Conservation (phyloP, 2,888 invertebrate species). For the Phaedon cochleariae region DNA sequence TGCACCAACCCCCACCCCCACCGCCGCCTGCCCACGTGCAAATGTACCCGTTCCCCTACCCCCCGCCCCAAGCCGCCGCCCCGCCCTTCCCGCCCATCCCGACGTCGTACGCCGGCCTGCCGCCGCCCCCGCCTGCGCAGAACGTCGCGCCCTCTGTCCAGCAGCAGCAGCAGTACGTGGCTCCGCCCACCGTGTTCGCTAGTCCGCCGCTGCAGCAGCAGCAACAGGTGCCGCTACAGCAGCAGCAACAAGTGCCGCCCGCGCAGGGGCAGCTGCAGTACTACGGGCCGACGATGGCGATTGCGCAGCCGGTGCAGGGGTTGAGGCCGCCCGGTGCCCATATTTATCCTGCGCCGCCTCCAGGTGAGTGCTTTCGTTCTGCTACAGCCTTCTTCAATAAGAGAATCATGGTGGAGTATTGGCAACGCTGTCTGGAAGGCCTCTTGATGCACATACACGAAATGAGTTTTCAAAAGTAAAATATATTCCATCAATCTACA, state of each 20-base stretch:
- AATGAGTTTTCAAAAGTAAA: no score
- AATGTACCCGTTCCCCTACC: constrained; percentile 66
- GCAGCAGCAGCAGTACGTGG: constrained; percentile 31
- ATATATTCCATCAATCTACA: no score
- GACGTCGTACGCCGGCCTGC: constrained; percentile 47
- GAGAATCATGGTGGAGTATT: no score
- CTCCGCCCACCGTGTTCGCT: constrained; percentile 52
- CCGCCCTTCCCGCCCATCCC: constrained; percentile 47
- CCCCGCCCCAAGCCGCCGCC: constrained; percentile 46
- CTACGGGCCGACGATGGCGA: constrained; percentile 43
- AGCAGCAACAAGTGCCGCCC: constrained; percentile 40
- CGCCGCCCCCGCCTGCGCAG: constrained; percentile 45
- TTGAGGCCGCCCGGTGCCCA: constrained; percentile 38
- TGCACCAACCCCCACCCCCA: constrained; percentile 61
- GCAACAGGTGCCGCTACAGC: constrained; percentile 19
- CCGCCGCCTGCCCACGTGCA: constrained; percentile 64
- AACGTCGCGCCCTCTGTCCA: not conserved
- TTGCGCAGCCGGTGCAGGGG: constrained; percentile 43
- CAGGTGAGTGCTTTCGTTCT: constrained; percentile 36
- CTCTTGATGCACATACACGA: no score
- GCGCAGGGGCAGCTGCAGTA: constrained; percentile 45
- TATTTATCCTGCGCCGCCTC: constrained; percentile 46
- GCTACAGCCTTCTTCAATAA: no score
- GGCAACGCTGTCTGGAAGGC: no score
- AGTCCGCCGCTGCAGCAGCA: constrained; percentile 41